A percentile compares a stretch with the other conserved stretches of the same genome.
phyloP scores from a whole-genome alignment of 2,113 vertebrate species.

The Tetraodon nigroviridis region DNA sequence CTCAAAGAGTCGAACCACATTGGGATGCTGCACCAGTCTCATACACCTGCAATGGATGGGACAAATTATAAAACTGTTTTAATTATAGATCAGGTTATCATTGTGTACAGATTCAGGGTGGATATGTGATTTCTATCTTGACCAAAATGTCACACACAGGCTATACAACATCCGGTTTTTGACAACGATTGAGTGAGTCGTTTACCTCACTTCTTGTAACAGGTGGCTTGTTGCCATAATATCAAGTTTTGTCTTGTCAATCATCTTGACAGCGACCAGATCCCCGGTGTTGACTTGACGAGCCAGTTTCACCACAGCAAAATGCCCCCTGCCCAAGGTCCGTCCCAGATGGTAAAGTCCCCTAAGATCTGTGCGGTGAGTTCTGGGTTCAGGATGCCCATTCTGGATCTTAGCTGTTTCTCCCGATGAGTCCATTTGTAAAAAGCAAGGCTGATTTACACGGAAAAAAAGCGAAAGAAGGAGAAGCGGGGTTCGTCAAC shows the following conservation, averaged over 20 bases:
- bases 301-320: conserved; percentile 82
- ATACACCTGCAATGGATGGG: conserved; percentile 70
- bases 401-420: conserved; percentile 18
- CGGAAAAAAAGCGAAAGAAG: neutral
- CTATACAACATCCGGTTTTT: conserved; percentile 3
- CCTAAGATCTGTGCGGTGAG: conserved; percentile 72
- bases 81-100: neutral
- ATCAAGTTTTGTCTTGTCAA: conserved; percentile 85
- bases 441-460: conserved; percentile 2
- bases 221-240: conserved; percentile 79
- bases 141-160: too few relatives aligned
- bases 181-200: neutral
- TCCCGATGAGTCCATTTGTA: conserved; percentile 51
- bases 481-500: conserved; percentile 25
- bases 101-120: neutral
- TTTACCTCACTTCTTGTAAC: conserved; percentile 82
- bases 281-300: conserved; percentile 83
- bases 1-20: conserved; percentile 86
- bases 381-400: conserved; percentile 53
- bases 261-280: conserved; percentile 86
- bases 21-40: conserved; percentile 88
- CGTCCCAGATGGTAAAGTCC: conserved; percentile 84
- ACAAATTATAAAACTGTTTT: neutral
- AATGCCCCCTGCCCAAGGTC: conserved; percentile 85
- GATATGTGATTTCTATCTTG: neutral